Evolutionary conservation across 2,113 vertebrate species (phyloP).

Genomic region (Myotis davidii): DNA sequence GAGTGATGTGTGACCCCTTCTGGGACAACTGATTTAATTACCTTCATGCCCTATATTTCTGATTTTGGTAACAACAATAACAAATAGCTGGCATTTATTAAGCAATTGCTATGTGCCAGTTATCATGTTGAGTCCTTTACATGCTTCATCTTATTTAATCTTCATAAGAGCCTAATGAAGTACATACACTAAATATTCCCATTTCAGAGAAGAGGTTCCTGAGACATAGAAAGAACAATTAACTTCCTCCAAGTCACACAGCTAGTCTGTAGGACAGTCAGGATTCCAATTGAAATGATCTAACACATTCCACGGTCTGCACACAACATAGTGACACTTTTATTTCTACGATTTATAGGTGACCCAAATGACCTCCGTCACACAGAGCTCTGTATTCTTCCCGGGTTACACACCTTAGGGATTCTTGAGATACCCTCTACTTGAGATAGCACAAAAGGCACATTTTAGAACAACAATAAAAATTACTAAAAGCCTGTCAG

Average conservation of each 20-base stretch:
- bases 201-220: not conserved
- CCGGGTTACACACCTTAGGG: not conserved
- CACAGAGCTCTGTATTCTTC: not conserved
- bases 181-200: not conserved
- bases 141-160: not conserved
- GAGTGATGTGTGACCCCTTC: not conserved
- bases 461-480: not conserved
- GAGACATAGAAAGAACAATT: not conserved
- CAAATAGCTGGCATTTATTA: not conserved
- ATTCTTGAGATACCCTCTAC: not conserved
- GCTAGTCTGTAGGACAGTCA: not conserved
- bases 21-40: not conserved
- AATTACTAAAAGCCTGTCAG: not conserved
- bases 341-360: not conserved
- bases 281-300: not conserved
- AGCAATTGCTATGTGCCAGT: not conserved
- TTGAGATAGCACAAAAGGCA: not conserved
- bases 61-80: not conserved
- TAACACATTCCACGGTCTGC: not conserved
- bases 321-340: not conserved
- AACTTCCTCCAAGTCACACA: not conserved
- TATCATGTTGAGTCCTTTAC: not conserved
- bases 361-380: not conserved
- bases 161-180: not conserved
- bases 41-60: not conserved